Base-by-base conservation (phyloP, 2,113 vertebrate genomes). In the Labrus mixtus region DNA sequence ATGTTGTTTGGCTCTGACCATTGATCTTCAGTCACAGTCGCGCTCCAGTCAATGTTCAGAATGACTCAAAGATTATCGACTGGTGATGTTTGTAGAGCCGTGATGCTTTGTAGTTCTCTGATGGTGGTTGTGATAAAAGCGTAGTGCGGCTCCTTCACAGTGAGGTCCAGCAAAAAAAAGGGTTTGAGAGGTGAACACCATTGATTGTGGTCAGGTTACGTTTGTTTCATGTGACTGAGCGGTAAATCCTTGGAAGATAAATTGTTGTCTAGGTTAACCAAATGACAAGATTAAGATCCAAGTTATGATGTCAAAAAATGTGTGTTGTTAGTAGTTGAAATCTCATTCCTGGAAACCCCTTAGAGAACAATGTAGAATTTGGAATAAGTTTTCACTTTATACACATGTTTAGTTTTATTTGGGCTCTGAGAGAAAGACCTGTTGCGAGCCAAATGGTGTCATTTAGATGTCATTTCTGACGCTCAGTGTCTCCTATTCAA, bases 121-220 rank as follows among this genome's bases (percentile, higher is more conserved):
- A 76, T 78, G 66, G 66, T 20, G 64, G 22, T 15, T 55, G 51
- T 25, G 61, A 81, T 81, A 57, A 78, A 77, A 75, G 69, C 3
- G 10, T 43, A 3, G 46, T 62, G 58, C 46, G 74, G 59, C 12
- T 46, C 17, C 2, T 7, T 68, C 12, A 66, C n/a, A 51, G 23
- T 9, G 60, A 73, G 83, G 83, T 71, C 66, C 62, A 48, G 51
- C 60, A 20, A 62, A 57, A 62, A 57, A 39, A 10, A n/a, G 43
- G 55, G 54, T 73, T 39, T 77, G 23, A 83, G 51, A 22, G 15
- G 16, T 0, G 1, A 76, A 53, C 59, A 59, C 68, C 23, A 45
- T 71, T 33, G 22, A 16, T 51, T 43, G 41, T 25, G 39, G 48
- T 68, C 25, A 54, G 55, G 64, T 74, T 33, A 77, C 51, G 68